Evolutionary conservation across 53 echinoderm and acorn worm genomes (phyloP), one percentile per base, ranked within the genome.

Genomic region (Mesocentrotus franciscanus): DNA sequence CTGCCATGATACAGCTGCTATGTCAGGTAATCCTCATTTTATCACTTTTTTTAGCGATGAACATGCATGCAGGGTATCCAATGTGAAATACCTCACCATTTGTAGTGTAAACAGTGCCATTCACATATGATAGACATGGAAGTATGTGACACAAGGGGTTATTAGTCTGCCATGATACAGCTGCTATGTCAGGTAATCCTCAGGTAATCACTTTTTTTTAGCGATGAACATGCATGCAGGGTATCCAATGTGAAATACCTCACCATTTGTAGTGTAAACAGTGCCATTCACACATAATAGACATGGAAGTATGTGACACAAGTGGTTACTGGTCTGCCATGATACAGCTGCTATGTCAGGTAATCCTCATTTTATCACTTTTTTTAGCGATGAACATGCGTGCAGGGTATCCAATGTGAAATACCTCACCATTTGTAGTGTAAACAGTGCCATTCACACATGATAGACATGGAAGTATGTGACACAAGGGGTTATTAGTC

Each of bases 111-210:
- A n/a, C n/a, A n/a, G n/a, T n/a, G n/a, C n/a, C n/a, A n/a, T n/a
- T n/a, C n/a, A n/a, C n/a, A n/a, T n/a, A n/a, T n/a, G n/a, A n/a
- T n/a, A n/a, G n/a, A n/a, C n/a, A n/a, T 24, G 24, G 24, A 71
- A 71, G 71, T n/a, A 71, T 71, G n/a, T 71, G 74, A 74, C 74
- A 74, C 32, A 9, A 74, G 74, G 74, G 30, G 1, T 74, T 2
- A 74, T 1, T 10, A 74, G 11, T 29, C 74, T 74, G 32, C 74
- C 74, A 74, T 74, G 32, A 32, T 32, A 74, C 74, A 74, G 11
- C 74, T 74, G 74, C 74, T 74, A 74, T 11, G 74, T 74, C 74
- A 74, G 74, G 30, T 68, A 74, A 74, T 74, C 74, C 74, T 74
- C 2, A 32, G 32, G 74, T 13, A 74, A 74, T 9, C 14, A 5